phyloP scores from a whole-genome alignment of 53 echinoderm and acorn worm genomes.

The Antedon mediterranea region DNA sequence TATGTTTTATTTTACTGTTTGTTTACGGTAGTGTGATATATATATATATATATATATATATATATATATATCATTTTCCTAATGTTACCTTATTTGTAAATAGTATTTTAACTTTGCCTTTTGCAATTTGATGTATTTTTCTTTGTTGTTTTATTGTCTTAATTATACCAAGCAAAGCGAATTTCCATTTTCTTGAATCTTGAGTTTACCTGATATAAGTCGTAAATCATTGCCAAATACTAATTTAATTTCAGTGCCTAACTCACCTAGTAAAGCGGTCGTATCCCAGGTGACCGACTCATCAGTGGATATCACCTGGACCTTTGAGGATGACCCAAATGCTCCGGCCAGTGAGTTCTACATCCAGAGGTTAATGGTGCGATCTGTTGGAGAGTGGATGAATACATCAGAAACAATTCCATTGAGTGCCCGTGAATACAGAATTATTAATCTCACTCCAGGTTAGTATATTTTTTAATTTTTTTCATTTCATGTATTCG shows the following conservation, averaged over 20 bases:
- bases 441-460: conserved; percentile 45
- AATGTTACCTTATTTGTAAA: no score
- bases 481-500: no score
- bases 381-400: conserved; percentile 27
- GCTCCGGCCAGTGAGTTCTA: conserved; percentile 45
- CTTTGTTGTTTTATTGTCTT: no score
- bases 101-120: no score
- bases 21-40: no score
- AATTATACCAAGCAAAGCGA: neutral
- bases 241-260: conserved; percentile 35
- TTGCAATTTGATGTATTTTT: no score
- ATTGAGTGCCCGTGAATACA: conserved; percentile 20
- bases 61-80: no score
- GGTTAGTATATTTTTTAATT: conserved; percentile 12
- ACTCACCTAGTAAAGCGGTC: conserved; percentile 58
- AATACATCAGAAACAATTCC: conserved; percentile 35
- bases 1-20: no score
- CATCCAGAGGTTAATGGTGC: conserved; percentile 50
- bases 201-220: neutral
- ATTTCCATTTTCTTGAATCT: neutral
- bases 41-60: no score
- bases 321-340: conserved; percentile 16
- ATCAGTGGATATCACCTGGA: conserved; percentile 70
- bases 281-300: conserved; percentile 53
- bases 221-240: no score